Evolutionary conservation across 37 sponge, comb jelly and placozoan genomes (phyloP), one percentile per base, ranked within the genome.

Genomic region (Cliona cf. orientalis): DNA sequence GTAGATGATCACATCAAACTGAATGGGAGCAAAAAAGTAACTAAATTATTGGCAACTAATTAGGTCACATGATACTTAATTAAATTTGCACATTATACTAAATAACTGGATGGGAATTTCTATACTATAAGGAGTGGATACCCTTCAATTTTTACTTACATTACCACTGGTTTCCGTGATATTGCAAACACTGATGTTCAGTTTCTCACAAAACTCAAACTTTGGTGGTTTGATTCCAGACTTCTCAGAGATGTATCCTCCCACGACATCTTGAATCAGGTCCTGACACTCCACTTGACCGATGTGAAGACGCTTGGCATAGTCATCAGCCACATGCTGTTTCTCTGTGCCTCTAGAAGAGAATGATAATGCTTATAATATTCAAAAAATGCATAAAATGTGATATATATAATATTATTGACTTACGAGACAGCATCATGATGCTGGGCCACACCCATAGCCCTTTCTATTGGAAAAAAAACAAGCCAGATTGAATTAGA

Each of bases 391-490:
- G n/a, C n/a, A n/a, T n/a, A n/a, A n/a, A n/a, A n/a, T n/a, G n/a
- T n/a, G n/a, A n/a, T n/a, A n/a, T n/a, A n/a, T n/a, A n/a, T n/a
- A n/a, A n/a, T n/a, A n/a, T n/a, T n/a, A n/a, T 42, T 23, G n/a
- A 69, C 89, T 82, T 82, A 88, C 86, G 86, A 82, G 55, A 98
- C 95, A 37, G 99, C 96, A 90, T 98, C 99, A 46, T 98, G 99
- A 76, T 98, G 99, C 49, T 98, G 99, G 12, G 81, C 87, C 38
- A 98, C 92, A 38, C 93, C 99, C 95, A 96, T 89, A 31, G 99
- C 94, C 26, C 76, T 53, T 33, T 59, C 76, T 84, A 42, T 29
- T 66, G 42, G 23, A 42, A 59, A 36, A 42, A 78, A n/a, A 22
- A 68, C n/a, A n/a, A 58, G 2, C 46, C 17, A 55, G 23, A 58